Base-by-base conservation (phyloP, 2,113 vertebrate genomes). In the Pithys albifrons region DNA sequence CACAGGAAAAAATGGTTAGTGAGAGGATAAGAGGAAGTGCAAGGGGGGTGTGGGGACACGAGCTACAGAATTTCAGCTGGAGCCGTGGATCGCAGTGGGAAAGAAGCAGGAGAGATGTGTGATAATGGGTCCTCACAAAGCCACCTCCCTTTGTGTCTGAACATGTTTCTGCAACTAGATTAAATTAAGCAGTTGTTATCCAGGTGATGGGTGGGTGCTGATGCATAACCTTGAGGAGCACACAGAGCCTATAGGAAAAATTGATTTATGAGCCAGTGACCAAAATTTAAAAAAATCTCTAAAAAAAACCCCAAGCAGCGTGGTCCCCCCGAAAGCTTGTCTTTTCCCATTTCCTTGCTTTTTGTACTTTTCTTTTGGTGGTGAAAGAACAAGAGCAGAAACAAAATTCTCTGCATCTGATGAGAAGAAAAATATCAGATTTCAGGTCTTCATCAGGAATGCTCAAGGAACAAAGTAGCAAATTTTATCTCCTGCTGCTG, bases 181-280 rank as follows among this genome's bases (percentile, higher is more conserved):
- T 64, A 86, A 93, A 96, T 85, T 58, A 91, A 91, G 29, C 2
- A 2, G 29, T 51, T 96, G 81, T 91, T 89, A 81, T 88, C 33
- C 72, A 86, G 79, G 79, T 92, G 64, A 59, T 84, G 64, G 25
- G 18, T 89, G 79, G 28, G 48, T 86, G 48, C 66, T 51, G 51
- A 64, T 86, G 48, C 19, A n/a, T 70, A 74, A 69, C 64, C 39
- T 33, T 64, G 12, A 80, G 82, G 39, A 95, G 28, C 35, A 58
- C 25, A 58, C 5, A 61, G 28, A 75, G 7, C 17, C 35, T 92
- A 25, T 25, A 69, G 22, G 20, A 81, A 81, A 33, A 80, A 71
- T 1, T 8, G 7, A 52, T 80, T 67, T 71, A 55, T 58, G 74
- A 15, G 23, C 77, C 55, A 81, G 59, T n/a, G 72, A 39, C 33